phyloP scores from a whole-genome alignment of 2,113 vertebrate species.

The Hippocampus guttulatus region DNA sequence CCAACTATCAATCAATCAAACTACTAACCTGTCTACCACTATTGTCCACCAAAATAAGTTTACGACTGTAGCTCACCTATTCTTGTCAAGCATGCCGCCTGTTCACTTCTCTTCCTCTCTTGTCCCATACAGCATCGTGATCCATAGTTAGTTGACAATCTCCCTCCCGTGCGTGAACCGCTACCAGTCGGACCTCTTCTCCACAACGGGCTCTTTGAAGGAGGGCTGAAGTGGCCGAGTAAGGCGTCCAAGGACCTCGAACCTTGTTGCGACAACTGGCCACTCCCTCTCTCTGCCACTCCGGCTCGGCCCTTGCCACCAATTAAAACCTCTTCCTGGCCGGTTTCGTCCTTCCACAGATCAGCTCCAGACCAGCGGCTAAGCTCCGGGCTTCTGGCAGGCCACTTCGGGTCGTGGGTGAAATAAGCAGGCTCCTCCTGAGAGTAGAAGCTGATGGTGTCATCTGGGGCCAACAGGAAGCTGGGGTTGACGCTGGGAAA shows the following conservation, averaged over 20 bases:
- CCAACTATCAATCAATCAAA: no score
- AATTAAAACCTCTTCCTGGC: conserved; percentile 10
- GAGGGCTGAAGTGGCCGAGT: conserved; percentile 6
- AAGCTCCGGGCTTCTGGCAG: conserved; percentile 17
- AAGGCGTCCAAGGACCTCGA: neutral
- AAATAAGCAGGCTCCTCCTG: conserved; percentile 11
- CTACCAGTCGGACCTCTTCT: neutral
- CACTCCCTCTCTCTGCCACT: conserved; percentile 8
- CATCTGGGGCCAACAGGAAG: conserved; percentile 14
- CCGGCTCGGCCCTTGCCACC: conserved; percentile 20
- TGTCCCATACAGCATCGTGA: conserved; percentile 35
- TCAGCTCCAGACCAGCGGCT: conserved; percentile 20
- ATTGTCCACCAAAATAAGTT: neutral
- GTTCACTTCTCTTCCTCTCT: conserved; percentile 64
- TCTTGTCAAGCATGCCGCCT: conserved; percentile 7
- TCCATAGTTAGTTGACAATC: conserved; percentile 15
- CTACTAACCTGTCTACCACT: neutral
- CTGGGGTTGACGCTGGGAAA: neutral
- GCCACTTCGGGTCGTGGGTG: conserved; percentile 19
- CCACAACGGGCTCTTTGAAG: conserved; percentile 11
- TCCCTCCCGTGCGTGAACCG: neutral
- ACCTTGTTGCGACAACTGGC: conserved; percentile 20
- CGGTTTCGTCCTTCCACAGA: conserved; percentile 9
- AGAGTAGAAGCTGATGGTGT: neutral
- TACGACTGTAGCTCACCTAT: conserved; percentile 32